Evolutionary conservation across 2,113 vertebrate genomes (phyloP).

Genomic region (Pomatorhinus ruficollis): DNA sequence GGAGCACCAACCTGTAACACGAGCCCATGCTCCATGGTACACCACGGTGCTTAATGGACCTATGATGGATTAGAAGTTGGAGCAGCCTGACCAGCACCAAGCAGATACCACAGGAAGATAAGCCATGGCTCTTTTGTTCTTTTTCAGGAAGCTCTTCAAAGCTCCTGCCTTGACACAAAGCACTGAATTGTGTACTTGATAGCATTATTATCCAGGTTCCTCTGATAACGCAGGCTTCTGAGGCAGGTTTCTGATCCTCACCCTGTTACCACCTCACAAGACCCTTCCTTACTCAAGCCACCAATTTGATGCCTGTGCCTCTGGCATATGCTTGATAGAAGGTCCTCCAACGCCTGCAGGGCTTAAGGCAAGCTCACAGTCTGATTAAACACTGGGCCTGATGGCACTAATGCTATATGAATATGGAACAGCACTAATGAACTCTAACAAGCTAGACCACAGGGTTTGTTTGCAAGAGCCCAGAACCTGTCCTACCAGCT

Average conservation of each 20-base stretch:
- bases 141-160: constrained; percentile 19
- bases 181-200: neutral
- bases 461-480: neutral
- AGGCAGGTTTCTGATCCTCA: neutral
- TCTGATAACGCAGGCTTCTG: constrained; percentile 10
- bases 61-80: neutral
- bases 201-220: neutral
- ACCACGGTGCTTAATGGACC: neutral
- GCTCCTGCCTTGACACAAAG: neutral
- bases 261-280: neutral
- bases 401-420: constrained; percentile 16
- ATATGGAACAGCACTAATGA: constrained; percentile 42
- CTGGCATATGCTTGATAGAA: neutral
- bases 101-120: constrained; percentile 23
- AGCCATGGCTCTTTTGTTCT: constrained; percentile 17
- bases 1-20: neutral
- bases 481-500: constrained; percentile 60
- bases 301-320: neutral
- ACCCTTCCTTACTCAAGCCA: neutral
- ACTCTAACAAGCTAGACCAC: neutral
- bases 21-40: rapidly evolving
- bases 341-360: neutral
- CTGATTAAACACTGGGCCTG: neutral
- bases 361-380: neutral
- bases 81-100: neutral